Evolutionary conservation across 2,113 vertebrate species (phyloP), one percentile per base, ranked within the genome.

Genomic region (Heterotilapia buettikoferi): DNA sequence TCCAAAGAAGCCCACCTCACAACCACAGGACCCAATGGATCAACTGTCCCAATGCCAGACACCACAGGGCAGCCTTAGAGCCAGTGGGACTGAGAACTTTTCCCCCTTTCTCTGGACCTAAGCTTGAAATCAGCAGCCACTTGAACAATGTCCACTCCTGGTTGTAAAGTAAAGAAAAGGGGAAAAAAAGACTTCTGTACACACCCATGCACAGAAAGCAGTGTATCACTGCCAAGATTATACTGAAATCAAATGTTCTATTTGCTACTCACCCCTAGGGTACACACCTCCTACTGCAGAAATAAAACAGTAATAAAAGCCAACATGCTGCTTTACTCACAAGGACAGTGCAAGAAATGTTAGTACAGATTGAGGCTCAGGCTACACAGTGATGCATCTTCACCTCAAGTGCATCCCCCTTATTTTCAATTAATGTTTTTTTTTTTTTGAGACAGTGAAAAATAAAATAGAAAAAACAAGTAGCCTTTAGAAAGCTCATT

Each of bases 401-500:
- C 85, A 95, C 92, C 88, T 89, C 90, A 87, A 50, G 85, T 86
- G 83, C 7, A 85, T 89, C 87, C 57, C n/a, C 84, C 85, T 79
- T 47, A n/a, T 89, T 90, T 93, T 92, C 89, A 94, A 95, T 95
- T 91, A 96, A 93, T 86, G 82, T 6, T 83, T 89, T 91, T 38
- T 43, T 38, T 13, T 45, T 76, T 29, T 14, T 18, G 52, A 84
- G 84, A 93, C 66, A 84, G 76, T 79, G 89, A 92, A 88, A 82
- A 73, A 71, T 21, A 88, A 87, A 89, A 89, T 89, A 89, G 78
- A 94, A 93, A 66, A 92, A 89, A 90, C 85, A 91, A 94, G 71
- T 85, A 91, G 93, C 93, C 93, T 94, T 93, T 94, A 91, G 91
- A 88, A 94, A 92, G 88, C 93, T 95, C 96, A 96, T 96, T 95